phyloP scores from a whole-genome alignment of 2,888 invertebrate genomes.

The Spodoptera littoralis region DNA sequence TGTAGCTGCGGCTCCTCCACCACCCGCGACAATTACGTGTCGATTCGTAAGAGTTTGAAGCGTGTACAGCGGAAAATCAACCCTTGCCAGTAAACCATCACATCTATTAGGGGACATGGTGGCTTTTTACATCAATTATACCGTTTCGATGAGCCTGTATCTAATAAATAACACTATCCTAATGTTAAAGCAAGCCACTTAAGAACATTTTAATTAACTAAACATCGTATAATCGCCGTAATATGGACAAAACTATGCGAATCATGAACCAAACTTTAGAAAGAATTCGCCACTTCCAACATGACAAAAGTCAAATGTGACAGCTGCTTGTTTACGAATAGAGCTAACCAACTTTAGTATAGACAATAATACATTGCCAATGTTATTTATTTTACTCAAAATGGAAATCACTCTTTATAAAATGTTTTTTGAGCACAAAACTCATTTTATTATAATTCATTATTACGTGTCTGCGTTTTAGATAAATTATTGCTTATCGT shows the following conservation, averaged over 20 bases:
- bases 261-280: constrained; percentile 75
- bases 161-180: constrained; percentile 65
- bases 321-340: constrained; percentile 52
- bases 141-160: constrained; percentile 60
- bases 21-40: constrained; percentile 98
- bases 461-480: no score
- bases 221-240: constrained; percentile 64
- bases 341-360: not conserved
- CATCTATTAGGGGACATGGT: constrained; percentile 86
- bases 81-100: constrained; percentile 94
- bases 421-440: no score
- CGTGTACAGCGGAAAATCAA: constrained; percentile 97
- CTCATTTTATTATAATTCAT: no score
- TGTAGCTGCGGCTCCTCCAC: constrained; percentile 98
- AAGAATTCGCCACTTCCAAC: constrained; percentile 83
- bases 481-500: no score
- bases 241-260: constrained; percentile 72
- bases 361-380: no score
- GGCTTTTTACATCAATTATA: constrained; percentile 72
- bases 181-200: constrained; percentile 67
- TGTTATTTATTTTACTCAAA: no score
- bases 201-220: constrained; percentile 71
- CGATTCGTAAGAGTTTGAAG: constrained; percentile 96
- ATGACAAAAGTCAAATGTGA: constrained; percentile 87
- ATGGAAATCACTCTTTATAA: no score